A percentile compares a stretch with the other conserved stretches of the same genome.
phyloP scores from a whole-genome alignment of 2,888 invertebrate species.

The Schizaphis graminum region DNA sequence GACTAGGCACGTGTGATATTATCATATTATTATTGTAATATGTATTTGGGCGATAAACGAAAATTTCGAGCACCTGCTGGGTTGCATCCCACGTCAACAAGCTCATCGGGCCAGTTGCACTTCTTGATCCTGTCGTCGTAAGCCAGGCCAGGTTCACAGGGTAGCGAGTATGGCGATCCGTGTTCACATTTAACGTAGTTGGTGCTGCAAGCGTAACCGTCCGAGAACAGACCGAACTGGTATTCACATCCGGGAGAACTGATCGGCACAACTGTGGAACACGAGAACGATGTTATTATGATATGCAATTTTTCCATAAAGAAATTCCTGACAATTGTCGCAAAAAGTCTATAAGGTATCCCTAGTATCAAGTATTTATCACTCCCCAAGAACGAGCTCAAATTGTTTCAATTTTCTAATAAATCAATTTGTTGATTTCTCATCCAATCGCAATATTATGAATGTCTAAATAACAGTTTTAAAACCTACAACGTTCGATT shows the following conservation, averaged over 20 bases:
- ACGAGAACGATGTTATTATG: background rate
- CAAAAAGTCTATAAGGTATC: background rate
- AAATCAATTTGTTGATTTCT: background rate
- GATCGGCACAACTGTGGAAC: slow-evolving; percentile 79
- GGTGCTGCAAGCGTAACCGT: slow-evolving; percentile 84
- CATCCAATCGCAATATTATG: background rate
- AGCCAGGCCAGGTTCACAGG: slow-evolving; percentile 88
- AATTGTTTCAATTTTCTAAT: background rate
- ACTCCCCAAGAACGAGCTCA: background rate
- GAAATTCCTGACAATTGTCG: background rate
- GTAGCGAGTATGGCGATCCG: slow-evolving; percentile 84
- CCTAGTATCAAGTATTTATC: too few species aligned
- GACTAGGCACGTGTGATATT: background rate
- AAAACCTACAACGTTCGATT: background rate
- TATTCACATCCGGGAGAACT: slow-evolving; percentile 88
- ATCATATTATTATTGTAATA: background rate
- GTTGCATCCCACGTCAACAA: slow-evolving; percentile 83
- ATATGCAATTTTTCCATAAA: background rate
- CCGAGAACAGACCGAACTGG: slow-evolving; percentile 90
- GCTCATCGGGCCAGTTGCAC: slow-evolving; percentile 94
- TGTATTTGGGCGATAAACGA: background rate
- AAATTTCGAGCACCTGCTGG: slow-evolving; percentile 80
- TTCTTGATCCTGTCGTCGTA: slow-evolving; percentile 90
- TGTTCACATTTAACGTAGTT: slow-evolving; percentile 88
- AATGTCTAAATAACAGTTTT: background rate